Base-by-base conservation (phyloP, 2,888 invertebrate genomes). In the Scaeva pyrastri region DNA sequence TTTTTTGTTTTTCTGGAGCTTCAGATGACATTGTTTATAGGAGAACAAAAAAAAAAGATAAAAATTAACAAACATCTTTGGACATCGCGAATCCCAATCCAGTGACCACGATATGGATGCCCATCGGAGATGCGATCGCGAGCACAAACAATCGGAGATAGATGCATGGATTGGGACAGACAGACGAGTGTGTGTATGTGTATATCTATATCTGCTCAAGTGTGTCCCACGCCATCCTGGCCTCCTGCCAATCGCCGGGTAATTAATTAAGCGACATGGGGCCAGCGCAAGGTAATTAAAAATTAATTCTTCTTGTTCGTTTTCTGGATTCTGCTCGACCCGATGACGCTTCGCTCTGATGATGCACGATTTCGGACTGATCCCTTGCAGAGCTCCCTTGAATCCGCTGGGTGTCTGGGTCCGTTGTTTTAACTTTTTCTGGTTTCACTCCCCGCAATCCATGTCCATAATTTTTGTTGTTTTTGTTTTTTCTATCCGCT, bases 241-340 rank as follows among this genome's bases (percentile, higher is more conserved):
- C 81, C 85, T 86, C 81, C 85, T 86, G 85, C 85, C 85, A 86
- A 86, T 77, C 60, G 85, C 55, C 31, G 73, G 76, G 85, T 86
- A 86, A 86, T 86, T 86, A 86, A 86, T 81, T 86, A 86, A 86
- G 81, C 85, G 85, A 81, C 85, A 81, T 86, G 85, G 85, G 81
- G 81, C 85, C 85, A 81, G 77, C 56, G 77, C 73, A 86, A 77
- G 85, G 81, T 86, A 81, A 86, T 86, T 86, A 86, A 86, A 86
- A 86, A 86, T 81, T 86, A 81, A 81, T 86, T 86, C 81, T 43
- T 70, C 77, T 86, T 77, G 81, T 86, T 62, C 73, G 70, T 81
- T 81, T 58, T 64, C 43, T 70, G 41, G 66, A 76, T 73, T 81
- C 70, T 10, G 55, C 55, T 58, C 55, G 58, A 41, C 48, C 19